phyloP scores from a whole-genome alignment of 2,113 vertebrate species.

The Forbesichthys agassizii region DNA sequence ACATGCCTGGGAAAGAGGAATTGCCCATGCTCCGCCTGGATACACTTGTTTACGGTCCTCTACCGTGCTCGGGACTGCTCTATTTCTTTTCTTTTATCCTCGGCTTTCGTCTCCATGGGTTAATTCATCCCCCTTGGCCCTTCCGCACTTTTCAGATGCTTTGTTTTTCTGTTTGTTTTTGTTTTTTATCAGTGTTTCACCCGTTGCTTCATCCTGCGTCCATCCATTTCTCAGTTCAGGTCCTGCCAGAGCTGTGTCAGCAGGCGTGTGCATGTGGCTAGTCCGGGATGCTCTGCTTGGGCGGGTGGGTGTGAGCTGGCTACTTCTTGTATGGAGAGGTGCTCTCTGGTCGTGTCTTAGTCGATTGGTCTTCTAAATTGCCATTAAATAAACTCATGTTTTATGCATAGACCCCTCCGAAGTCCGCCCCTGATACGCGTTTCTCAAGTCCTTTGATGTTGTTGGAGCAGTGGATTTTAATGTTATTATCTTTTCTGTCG shows the following conservation, averaged over 20 bases:
- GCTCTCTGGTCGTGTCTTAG: conserved; percentile 44
- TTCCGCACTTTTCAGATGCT: conserved; percentile 6
- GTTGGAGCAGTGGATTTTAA: neutral
- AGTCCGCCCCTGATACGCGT: conserved; percentile 9
- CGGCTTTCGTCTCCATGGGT: conserved; percentile 33
- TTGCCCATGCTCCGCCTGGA: conserved; percentile 73
- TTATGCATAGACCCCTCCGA: conserved; percentile 62
- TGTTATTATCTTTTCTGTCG: too few relatives aligned
- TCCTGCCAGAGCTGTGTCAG: conserved; percentile 36
- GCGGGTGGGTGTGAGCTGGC: conserved; percentile 33
- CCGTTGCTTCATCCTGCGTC: conserved; percentile 24
- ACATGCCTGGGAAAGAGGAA: conserved; percentile 77
- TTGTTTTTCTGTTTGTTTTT: conserved; percentile 16
- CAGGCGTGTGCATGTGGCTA: conserved; percentile 23
- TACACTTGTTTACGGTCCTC: conserved; percentile 53
- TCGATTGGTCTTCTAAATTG: conserved; percentile 28
- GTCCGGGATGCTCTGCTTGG: conserved; percentile 24
- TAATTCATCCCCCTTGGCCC: conserved; percentile 12
- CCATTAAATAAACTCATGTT: conserved; percentile 68
- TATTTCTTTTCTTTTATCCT: conserved; percentile 10
- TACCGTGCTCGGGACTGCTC: conserved; percentile 33
- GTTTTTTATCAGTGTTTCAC: conserved; percentile 10
- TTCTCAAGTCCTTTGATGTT: conserved; percentile 49
- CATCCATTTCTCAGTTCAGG: conserved; percentile 46
- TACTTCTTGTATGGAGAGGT: conserved; percentile 46